Percentiles rank a stretch among this genome's conserved stretches.
Conservation (phyloP, 2,113 vertebrate genomes). For the Leucosticte australis region DNA sequence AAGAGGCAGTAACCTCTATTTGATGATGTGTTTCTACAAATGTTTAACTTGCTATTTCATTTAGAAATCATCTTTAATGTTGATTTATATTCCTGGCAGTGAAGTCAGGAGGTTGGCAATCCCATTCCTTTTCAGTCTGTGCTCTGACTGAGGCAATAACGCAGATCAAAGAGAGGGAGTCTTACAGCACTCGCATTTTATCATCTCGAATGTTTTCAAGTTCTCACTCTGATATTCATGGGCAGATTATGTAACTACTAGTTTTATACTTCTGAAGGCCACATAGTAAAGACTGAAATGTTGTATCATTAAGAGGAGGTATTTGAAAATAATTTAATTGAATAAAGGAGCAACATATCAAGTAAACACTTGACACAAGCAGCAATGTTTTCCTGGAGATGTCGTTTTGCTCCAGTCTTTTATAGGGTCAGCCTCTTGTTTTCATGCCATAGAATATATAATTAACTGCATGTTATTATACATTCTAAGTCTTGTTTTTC, state of each 20-base stretch:
- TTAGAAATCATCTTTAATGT: conserved; percentile 40
- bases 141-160: not conserved
- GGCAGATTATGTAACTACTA: conserved; percentile 9
- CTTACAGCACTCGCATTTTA: conserved; percentile 1
- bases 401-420: not conserved
- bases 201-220: not conserved
- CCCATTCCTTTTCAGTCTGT: conserved; percentile 6
- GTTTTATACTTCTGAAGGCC: conserved; percentile 7
- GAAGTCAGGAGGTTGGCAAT: conserved; percentile 49
- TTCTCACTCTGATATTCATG: conserved; percentile 14
- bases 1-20: conserved; percentile 46
- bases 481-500: not conserved
- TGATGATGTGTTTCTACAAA: conserved; percentile 57
- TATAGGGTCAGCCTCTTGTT: conserved; percentile 5
- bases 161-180: not conserved
- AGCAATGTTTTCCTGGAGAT: not conserved
- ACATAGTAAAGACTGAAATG: not conserved
- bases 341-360: not conserved
- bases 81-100: conserved; percentile 60
- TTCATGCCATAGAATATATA: not conserved
- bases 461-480: not conserved
- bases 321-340: not conserved
- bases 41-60: conserved; percentile 50
- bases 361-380: not conserved
- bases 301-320: not conserved